Conservation (phyloP, 2,888 invertebrate genomes). For the Calliopum simillimum region DNA sequence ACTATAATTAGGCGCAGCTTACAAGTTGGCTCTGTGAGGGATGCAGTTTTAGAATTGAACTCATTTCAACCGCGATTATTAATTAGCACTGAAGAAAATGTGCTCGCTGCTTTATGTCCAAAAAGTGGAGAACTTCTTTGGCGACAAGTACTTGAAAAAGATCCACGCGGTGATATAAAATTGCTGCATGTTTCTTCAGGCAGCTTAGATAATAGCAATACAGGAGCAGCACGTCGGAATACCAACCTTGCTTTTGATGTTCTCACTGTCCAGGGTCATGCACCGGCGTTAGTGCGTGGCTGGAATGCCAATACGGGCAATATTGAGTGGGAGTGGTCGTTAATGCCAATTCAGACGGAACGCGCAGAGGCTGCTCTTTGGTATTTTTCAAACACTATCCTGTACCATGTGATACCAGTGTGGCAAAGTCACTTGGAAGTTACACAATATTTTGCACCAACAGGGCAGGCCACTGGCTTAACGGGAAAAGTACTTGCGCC, state of each 20-base stretch:
- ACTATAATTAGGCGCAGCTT: slow-evolving; percentile 77
- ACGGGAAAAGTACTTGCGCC: slow-evolving; percentile 73
- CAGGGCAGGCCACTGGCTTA: slow-evolving; percentile 71
- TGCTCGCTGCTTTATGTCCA: slow-evolving; percentile 83
- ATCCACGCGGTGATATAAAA: slow-evolving; percentile 75
- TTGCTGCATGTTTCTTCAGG: slow-evolving; percentile 65
- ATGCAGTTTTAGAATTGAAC: slow-evolving; percentile 80
- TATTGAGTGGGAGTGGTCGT: slow-evolving; percentile 81
- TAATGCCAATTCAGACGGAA: slow-evolving; percentile 65
- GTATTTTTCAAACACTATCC: slow-evolving; percentile 71
- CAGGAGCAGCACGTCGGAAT: slow-evolving; percentile 59
- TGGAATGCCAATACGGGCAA: slow-evolving; percentile 82
- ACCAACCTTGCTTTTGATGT: slow-evolving; percentile 72
- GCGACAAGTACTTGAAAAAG: slow-evolving; percentile 83
- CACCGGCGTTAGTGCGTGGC: slow-evolving; percentile 79
- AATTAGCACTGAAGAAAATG: slow-evolving; percentile 88
- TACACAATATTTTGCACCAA: slow-evolving; percentile 72
- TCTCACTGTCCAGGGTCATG: slow-evolving; percentile 80
- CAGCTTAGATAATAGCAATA: slow-evolving; percentile 48
- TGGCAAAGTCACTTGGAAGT: slow-evolving; percentile 76
- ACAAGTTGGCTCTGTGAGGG: slow-evolving; percentile 84
- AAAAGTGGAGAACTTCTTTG: slow-evolving; percentile 79
- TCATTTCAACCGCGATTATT: slow-evolving; percentile 80
- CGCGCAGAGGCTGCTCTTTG: slow-evolving; percentile 70
- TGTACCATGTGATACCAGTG: slow-evolving; percentile 74